Base-by-base conservation (phyloP, 2,888 invertebrate species). In the Ctena decussata region DNA sequence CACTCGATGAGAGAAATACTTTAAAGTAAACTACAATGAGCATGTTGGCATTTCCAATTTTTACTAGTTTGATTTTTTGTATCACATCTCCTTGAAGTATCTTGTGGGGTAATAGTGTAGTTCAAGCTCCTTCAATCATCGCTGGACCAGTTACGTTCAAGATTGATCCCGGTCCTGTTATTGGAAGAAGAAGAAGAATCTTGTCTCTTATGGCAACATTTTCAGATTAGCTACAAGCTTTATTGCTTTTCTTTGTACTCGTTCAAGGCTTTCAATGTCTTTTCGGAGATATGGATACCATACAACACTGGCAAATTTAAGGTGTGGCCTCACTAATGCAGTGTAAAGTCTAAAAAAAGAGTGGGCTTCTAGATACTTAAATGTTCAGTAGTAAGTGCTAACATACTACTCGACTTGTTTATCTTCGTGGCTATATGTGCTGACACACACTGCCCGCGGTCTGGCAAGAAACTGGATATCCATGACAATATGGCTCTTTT, bases 351-450 rank as follows among this genome's bases (percentile, higher is more conserved):
- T 53, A 8, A 53, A 53, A 21, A 53, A 53, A 5, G 53, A 53
- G 24, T 53, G 24, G 6, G 6, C 21, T 24, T 35, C 57, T n/a
- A n/a, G n/a, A n/a, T n/a, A n/a, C n/a, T n/a, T n/a, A n/a, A n/a
- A n/a, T n/a, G n/a, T n/a, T 72, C 46, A 24, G 21, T 41, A 0
- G 72, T 72, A 8, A 79, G 30, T n/a, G 71, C 72, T 27, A 72
- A 6, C 21, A 74, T 74, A 44, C 80, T 80, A 46, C n/a, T n/a
- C n/a, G n/a, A 74, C 41, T 80, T 80, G 41, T 74, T 71, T 37
- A 53, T 30, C 15, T n/a, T n/a, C n/a, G n/a, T n/a, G n/a, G n/a
- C n/a, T n/a, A n/a, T n/a, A n/a, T n/a, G 30, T 18, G 35, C 21
- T 35, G 65, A 65, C 24, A 65, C 65, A 65, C n/a, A 65, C 35